Conservation (phyloP, 2,888 invertebrate species). For the Drosophila melanocephala region DNA sequence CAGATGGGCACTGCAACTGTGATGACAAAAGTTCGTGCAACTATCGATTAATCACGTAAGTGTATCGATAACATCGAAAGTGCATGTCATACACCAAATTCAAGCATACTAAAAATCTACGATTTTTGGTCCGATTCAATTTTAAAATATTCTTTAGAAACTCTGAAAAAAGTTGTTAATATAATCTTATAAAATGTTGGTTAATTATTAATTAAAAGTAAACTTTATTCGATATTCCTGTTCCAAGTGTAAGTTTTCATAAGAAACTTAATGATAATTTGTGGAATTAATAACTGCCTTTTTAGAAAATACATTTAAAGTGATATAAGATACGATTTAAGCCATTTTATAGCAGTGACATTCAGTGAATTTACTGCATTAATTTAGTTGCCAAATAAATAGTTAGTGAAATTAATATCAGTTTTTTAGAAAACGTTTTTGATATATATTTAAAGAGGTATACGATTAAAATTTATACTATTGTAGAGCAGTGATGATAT, state of each 20-base stretch:
- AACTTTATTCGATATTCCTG: neutral
- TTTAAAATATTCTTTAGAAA: neutral
- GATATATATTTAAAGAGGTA: constrained; percentile 25
- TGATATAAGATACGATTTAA: neutral
- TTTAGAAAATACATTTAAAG: neutral
- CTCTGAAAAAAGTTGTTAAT: no score
- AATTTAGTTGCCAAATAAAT: neutral
- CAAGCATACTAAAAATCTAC: neutral
- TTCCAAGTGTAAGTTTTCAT: neutral
- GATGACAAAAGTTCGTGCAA: constrained; percentile 27
- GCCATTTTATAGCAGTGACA: neutral
- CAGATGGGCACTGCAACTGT: constrained; percentile 44
- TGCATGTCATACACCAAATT: constrained; percentile 8
- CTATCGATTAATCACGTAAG: constrained; percentile 18
- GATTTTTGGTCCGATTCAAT: neutral
- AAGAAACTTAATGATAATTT: neutral
- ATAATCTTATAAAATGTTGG: neutral
- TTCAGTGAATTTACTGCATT: neutral
- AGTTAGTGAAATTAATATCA: neutral
- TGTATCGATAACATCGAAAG: neutral
- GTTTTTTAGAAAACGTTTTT: neutral
- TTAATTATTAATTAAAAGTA: neutral
- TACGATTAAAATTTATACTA: constrained; percentile 12
- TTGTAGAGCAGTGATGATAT: constrained; percentile 14
- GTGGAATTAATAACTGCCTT: neutral